Base-by-base conservation (phyloP, 1,140 invertebrate species). In the Lasaia peninsularis region DNA sequence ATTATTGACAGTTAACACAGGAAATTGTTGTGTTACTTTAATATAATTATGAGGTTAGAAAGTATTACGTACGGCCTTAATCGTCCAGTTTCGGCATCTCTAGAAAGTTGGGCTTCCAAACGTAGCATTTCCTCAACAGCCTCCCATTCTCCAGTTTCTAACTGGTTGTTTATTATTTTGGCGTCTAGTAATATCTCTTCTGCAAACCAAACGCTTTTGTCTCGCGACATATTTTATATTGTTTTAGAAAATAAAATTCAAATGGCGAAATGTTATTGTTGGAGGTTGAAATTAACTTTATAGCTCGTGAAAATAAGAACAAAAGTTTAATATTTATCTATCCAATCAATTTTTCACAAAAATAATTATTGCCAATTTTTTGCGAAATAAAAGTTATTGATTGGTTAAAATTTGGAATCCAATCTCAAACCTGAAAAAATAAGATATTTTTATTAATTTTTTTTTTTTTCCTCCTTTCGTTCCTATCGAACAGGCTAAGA, bases 151-250 rank as follows among this genome's bases (percentile, higher is more conserved):
- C 89, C 88, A 0, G 80, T 79, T 62, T 89, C 89, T 57, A 90
- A 65, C 71, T 89, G 87, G 40, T 81, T 86, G 67, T 90, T 89
- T 16, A 90, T 89, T 33, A 90, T 72, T 66, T 89, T 89, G 12
- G 88, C 89, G 67, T 90, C 88, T 58, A 90, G 65, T 44, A 90
- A 63, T 56, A 90, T 89, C 71, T 90, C 89, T 65, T 90, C 89
- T 0, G 86, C 88, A 65, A 88, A 89, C 89, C 89, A 90, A 11
- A 89, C 86, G 59, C 85, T 89, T 81, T 89, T 90, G 72, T 90
- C 89, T 65, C 88, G 80, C 34, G 88, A 89, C 89, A 90, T 90
- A 71, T 67, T 83, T 59, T 12, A 7, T 12, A 16, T 16, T 16
- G 14, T 16, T 16, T 40, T 58, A 44, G 33, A 58, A 56, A 55